Evolutionary conservation across 92 coral and sea anemone genomes (phyloP), one percentile per base, ranked within the genome.

Genomic region (Siderastrea siderea): DNA sequence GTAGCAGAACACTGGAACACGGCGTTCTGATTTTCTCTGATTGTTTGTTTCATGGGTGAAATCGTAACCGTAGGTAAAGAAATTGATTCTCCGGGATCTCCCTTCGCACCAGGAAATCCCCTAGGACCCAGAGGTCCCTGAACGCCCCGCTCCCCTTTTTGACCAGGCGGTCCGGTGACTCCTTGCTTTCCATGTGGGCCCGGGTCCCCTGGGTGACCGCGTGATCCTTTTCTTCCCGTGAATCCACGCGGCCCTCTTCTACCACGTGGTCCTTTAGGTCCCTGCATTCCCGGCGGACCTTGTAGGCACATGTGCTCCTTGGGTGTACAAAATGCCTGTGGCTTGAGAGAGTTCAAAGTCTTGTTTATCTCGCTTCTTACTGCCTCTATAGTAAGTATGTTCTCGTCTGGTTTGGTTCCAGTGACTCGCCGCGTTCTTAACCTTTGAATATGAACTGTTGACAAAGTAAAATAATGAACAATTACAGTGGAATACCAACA

Each of bases 201-300:
- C 8, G 88, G 88, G 19, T 15, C 47, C 15, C 81, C 88, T 58
- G 44, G 50, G 47, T 1, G 14, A 26, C 82, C 82, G 14, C 74
- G 88, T 48, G 88, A 55, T 17, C 83, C 82, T 84, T 67, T 84
- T 47, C 47, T 76, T 75, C 88, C 88, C 57, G 13, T 55, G 47
- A 10, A 38, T 74, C 83, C 88, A 6, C 82, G 64, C 54, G 82
- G 48, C 7, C 88, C 88, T 84, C 83, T 71, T 75, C 53, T 50
- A 15, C 88, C 88, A 61, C 73, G 88, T 26, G 81, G 64, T 6
- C 82, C 88, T 53, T 62, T 84, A 5, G 47, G 83, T 15, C 82
- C 88, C 47, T 66, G 83, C 46, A 74, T 84, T 84, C 88, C 88
- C 47, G 82, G 88, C 72, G 82, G 82, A 10, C 88, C 88, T 65